A percentile compares a stretch with the other conserved stretches of the same genome.
phyloP scores from a whole-genome alignment of 2,113 vertebrate species.

The Dermatemys mawii region DNA sequence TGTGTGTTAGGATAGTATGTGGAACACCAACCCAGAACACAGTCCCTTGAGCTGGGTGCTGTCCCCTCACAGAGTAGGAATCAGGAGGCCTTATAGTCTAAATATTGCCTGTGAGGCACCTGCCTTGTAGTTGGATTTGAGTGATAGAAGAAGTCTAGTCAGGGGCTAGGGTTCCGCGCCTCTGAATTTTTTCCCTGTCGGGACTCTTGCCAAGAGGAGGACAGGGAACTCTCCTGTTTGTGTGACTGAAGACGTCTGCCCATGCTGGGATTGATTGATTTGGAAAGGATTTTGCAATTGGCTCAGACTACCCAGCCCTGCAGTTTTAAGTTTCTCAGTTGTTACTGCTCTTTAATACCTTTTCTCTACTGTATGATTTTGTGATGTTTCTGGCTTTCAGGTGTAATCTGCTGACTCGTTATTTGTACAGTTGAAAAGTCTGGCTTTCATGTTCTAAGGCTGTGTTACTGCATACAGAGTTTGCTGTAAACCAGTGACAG shows the following conservation, averaged over 20 bases:
- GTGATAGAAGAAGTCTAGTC: not conserved
- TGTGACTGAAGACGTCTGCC: not conserved
- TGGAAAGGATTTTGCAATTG: not conserved
- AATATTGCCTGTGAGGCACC: not conserved
- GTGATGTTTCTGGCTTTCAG: not conserved
- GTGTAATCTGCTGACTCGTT: not conserved
- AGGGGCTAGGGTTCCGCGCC: not conserved
- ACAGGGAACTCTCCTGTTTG: not conserved
- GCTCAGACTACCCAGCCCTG: not conserved
- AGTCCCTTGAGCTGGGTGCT: not conserved
- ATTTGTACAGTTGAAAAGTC: not conserved
- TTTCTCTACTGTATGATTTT: not conserved
- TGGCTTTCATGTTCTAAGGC: not conserved
- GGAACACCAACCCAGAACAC: not conserved
- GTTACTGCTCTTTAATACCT: not conserved
- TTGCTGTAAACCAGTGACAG: not conserved
- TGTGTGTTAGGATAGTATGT: not conserved
- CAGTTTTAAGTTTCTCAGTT: not conserved
- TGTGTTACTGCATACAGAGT: not conserved
- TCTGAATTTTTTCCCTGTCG: not conserved
- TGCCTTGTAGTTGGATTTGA: not conserved
- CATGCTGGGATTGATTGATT: not conserved
- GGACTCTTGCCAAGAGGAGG: not conserved
- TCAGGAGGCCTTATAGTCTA: not conserved
- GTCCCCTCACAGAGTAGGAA: not conserved